These are phyloP conservation scores for Spisula subtruncata DNA, from an alignment of 2,888 invertebrate species.

Conservation along the genomic window DNA sequence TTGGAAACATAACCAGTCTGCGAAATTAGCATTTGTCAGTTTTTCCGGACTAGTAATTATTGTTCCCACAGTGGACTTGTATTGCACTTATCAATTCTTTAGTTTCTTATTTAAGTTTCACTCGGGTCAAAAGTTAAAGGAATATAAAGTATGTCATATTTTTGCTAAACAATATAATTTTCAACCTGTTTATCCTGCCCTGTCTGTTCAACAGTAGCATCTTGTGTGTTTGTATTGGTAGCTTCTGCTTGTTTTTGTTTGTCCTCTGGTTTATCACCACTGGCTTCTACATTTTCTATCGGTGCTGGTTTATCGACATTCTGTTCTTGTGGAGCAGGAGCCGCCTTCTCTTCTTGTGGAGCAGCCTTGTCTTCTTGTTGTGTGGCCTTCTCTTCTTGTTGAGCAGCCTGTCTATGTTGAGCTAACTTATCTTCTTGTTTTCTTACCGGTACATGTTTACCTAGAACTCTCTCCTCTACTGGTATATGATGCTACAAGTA, in stretches of 20 bases:
- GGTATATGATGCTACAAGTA: slow-evolving; percentile 52
- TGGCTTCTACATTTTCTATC: background rate
- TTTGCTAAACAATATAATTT: background rate
- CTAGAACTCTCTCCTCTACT: slow-evolving; percentile 46
- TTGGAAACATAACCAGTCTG: no score
- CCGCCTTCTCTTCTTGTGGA: background rate
- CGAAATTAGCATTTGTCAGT: no score
- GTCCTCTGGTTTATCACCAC: slow-evolving; percentile 26
- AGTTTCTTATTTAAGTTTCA: no score
- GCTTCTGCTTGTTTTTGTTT: slow-evolving; percentile 19
- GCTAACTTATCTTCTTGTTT: slow-evolving; percentile 3
- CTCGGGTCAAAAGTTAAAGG: no score
- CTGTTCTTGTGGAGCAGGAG: background rate
- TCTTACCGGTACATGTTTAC: slow-evolving; percentile 26
- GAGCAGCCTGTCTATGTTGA: background rate
- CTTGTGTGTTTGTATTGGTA: background rate
- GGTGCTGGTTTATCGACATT: background rate
- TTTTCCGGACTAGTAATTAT: no score
- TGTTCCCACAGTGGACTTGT: no score
- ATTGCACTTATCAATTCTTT: no score
- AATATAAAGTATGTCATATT: background rate
- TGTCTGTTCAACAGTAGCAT: background rate
- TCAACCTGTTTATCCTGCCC: background rate
- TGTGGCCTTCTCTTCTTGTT: background rate
- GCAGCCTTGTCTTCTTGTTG: background rate